These are phyloP conservation scores for Chlorocebus sabaeus DNA, from an alignment of 2,113 vertebrate genomes.

Conservation along the genomic window DNA sequence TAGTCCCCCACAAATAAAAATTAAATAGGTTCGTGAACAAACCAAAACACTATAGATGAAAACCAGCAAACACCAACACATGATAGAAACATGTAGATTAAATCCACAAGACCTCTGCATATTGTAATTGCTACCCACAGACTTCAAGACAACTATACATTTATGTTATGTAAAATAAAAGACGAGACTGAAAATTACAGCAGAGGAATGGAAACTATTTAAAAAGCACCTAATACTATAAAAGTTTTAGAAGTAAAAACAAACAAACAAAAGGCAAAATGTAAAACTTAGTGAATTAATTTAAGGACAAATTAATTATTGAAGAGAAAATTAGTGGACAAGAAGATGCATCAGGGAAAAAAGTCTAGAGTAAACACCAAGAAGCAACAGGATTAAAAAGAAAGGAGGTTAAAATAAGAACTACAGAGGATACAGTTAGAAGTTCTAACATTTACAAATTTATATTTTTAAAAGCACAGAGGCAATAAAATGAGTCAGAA, in stretches of 20 bases:
- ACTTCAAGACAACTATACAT: no score
- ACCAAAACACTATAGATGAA: background rate
- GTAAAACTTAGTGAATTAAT: background rate
- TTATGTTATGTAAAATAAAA: background rate
- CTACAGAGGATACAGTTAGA: background rate
- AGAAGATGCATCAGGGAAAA: background rate
- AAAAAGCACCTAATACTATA: background rate
- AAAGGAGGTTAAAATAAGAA: background rate
- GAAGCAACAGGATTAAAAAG: background rate
- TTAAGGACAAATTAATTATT: background rate
- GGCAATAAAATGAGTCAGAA: background rate
- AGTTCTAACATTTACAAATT: background rate
- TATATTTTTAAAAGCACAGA: background rate
- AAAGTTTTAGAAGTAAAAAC: background rate
- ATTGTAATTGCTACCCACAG: background rate
- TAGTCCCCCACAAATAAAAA: background rate
- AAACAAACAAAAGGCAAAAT: background rate
- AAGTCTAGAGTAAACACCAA: background rate
- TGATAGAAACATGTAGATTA: background rate
- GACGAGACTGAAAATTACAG: no score
- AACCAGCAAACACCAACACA: background rate
- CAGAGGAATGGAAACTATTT: background rate
- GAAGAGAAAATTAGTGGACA: background rate
- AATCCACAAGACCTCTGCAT: accelerated
- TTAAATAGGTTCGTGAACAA: background rate